Base-by-base conservation (phyloP, 1,140 invertebrate genomes). In the Drosophila willistoni region DNA sequence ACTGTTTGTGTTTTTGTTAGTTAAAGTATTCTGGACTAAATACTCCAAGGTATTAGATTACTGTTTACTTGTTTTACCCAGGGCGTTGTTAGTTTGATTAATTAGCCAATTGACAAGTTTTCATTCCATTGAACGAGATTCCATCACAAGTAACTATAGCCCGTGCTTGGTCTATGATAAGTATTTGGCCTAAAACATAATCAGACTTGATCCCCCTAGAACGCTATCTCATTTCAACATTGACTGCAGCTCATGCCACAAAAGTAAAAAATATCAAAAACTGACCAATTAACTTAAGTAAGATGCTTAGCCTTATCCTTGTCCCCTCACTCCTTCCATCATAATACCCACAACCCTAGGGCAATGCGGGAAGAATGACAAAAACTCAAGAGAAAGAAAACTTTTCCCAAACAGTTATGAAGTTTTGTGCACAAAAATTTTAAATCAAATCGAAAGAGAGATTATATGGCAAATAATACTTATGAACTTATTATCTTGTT, bases 401-500 rank as follows among this genome's bases (percentile, higher is more conserved):
- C 56, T 59, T 59, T 36, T 9, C 7, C 33, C 19, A 75, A 86
- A 83, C 79, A 69, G 82, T 83, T 87, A 80, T 76, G 66, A 81
- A 78, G 59, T 78, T 65, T 76, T 41, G 36, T 64, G 64, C 12
- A 60, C 59, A 69, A 73, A 67, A 81, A 77, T 86, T 85, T 87
- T 78, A 87, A 86, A 86, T 86, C 79, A 79, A 79, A 83, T 79
- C 79, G 72, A 65, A 65, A 61, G 66, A 79, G 77, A 84, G 84
- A 89, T 87, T 87, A 89, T 80, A 73, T 81, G 68, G 73, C 80
- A 89, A 89, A 89, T 84, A 90, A 89, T 89, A 89, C 84, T 89
- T 89, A 89, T 84, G 84, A 89, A 89, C 85, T 89, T 89, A 89
- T 89, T 89, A 89, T 89, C 84, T 89, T 89, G 84, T 89, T 89